These are phyloP conservation scores for Girardinichthys multiradiatus DNA, from an alignment of 2,113 vertebrate species.

Conservation along the genomic window DNA sequence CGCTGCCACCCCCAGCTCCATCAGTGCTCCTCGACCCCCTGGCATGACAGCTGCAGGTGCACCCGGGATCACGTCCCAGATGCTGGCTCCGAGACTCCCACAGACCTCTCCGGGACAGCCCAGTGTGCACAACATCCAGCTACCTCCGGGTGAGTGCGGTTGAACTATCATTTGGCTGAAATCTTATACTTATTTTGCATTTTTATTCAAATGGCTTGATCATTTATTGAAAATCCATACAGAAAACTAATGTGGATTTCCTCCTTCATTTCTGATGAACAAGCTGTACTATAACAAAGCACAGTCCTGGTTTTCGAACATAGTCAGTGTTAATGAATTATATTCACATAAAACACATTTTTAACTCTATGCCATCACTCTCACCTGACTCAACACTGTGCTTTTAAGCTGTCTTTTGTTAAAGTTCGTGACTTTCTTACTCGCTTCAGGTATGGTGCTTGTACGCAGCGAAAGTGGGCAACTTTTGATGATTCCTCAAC, in stretches of 20 bases:
- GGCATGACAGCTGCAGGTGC: slow-evolving; percentile 68
- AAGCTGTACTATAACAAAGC: neutral
- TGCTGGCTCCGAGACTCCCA: slow-evolving; percentile 90
- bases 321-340: too few relatives aligned
- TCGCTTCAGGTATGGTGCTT: slow-evolving; percentile 90
- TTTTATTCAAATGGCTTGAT: neutral
- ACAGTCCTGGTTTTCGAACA: too few relatives aligned
- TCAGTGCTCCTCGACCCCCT: slow-evolving; percentile 83
- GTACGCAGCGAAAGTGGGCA: slow-evolving; percentile 94
- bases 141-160: slow-evolving; percentile 90
- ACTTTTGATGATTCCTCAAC: slow-evolving; percentile 94
- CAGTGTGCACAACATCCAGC: slow-evolving; percentile 96
- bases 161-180: neutral
- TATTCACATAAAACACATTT: neutral
- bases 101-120: slow-evolving; percentile 88
- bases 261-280: neutral
- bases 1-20: slow-evolving; percentile 73
- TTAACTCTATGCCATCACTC: neutral
- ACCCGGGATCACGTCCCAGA: slow-evolving; percentile 88
- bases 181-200: too few relatives aligned
- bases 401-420: neutral
- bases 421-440: neutral
- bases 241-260: neutral
- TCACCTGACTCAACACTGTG: neutral
- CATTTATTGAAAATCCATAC: neutral